Percentiles rank a stretch among this genome's conserved stretches.
Conservation (phyloP, 1,140 invertebrate species). For the Rhopalosiphum maidis region DNA sequence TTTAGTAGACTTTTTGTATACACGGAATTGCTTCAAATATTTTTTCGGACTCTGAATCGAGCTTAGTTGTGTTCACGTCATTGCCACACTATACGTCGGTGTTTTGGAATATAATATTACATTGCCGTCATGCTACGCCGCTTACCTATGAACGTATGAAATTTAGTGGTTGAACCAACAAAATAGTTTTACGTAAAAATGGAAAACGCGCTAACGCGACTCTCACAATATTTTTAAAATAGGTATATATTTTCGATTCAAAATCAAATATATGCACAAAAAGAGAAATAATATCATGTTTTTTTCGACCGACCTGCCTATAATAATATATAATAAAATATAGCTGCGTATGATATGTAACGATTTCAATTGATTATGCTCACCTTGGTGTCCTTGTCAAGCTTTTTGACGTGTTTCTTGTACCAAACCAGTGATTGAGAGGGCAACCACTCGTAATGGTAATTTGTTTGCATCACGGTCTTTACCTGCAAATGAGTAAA, state of each 20-base stretch:
- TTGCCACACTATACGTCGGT: background rate
- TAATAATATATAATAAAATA: background rate
- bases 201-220: background rate
- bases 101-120: background rate
- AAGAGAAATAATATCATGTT: background rate
- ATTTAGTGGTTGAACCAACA: background rate
- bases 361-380: background rate
- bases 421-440: conserved; percentile 23
- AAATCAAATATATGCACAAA: background rate
- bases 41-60: background rate
- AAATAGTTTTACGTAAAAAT: background rate
- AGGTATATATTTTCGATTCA: background rate
- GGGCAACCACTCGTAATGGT: conserved; percentile 33
- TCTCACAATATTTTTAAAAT: background rate
- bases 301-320: background rate
- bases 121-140: background rate
- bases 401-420: background rate
- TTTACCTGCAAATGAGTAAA: background rate
- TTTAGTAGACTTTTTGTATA: background rate
- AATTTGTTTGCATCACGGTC: conserved; percentile 27
- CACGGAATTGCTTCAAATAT: background rate
- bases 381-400: conserved; percentile 36
- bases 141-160: background rate
- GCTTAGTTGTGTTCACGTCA: background rate
- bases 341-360: background rate